Evolutionary conservation across 2,797 vertebrate species (phyloP), one percentile per base, ranked within the genome.

Genomic region (Anolis apletophallus): DNA sequence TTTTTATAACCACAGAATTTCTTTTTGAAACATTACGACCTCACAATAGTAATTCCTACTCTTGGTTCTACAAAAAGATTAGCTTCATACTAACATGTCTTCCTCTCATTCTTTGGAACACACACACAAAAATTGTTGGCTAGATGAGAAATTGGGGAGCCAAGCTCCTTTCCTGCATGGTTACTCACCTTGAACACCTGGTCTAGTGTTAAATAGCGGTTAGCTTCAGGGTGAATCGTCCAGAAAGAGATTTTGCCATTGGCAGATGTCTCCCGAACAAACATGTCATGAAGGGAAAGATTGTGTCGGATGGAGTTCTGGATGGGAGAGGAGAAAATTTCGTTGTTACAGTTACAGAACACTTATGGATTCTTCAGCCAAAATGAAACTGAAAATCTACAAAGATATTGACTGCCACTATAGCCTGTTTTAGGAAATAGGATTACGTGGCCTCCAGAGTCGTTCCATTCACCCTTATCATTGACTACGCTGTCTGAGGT

Each of bases 261-360:
- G 50, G 95, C 91, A 5, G 97, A 96, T 0, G 96, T 97, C 94
- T 99, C 98, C 3, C 99, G 97, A n/a, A 98, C 96, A 93, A 99
- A 99, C 98, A 99, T 97, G 90, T 99, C 97, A 4, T 99, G 98
- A 29, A 99, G 95, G 7, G 99, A 99, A 55, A 99, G 97, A 90
- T 99, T 99, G 93, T 99, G 98, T 17, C 98, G 97, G 80, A 99
- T 98, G 7, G 98, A 99, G 85, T 99, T 99, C 99, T 99, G 93
- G 29, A 79, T 88, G 2, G 82, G n/a, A 91, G 86, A 93, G 71
- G 83, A 88, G 36, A 75, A 50, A 75, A 0, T 16, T 84, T 55
- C 36, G 13, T 29, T 71, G 67, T 50, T 80, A 57, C 6, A 29
- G 16, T 46, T 57, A 83, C 32, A 40, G 6, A 77, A 69, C 21